A percentile compares a stretch with the other conserved stretches of the same genome.
These are phyloP conservation scores for Tiliqua scincoides DNA, from an alignment of 2,113 vertebrate species.

Conservation along the genomic window DNA sequence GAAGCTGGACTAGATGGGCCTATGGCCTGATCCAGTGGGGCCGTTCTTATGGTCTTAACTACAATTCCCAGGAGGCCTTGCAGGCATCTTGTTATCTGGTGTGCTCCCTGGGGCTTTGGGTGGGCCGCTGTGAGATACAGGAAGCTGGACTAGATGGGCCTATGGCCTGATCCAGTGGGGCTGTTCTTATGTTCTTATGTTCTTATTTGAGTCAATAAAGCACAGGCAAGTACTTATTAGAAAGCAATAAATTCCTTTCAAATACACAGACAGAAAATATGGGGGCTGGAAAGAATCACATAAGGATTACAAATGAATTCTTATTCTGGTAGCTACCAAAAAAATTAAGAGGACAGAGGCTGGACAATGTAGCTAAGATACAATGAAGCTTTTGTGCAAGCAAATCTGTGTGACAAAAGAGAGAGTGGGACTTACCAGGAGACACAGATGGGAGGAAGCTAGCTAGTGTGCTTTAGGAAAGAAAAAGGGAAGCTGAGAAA, in stretches of 20 bases:
- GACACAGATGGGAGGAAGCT: slow-evolving; percentile 38
- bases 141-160: no score
- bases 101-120: no score
- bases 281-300: slow-evolving; percentile 46
- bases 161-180: no score
- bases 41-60: no score
- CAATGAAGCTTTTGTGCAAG: slow-evolving; percentile 66
- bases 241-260: background rate
- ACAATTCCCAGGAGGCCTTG: no score
- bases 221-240: background rate
- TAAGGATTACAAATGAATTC: slow-evolving; percentile 63
- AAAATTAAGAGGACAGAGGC: slow-evolving; percentile 50
- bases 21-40: no score
- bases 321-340: slow-evolving; percentile 44
- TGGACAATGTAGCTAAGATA: slow-evolving; percentile 62
- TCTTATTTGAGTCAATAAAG: background rate
- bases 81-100: no score
- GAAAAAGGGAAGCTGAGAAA: slow-evolving; percentile 15
- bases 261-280: slow-evolving; percentile 23
- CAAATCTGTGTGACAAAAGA: slow-evolving; percentile 54
- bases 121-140: no score
- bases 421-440: slow-evolving; percentile 57
- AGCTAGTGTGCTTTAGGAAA: slow-evolving; percentile 47
- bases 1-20: no score
- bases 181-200: no score